These are phyloP conservation scores for Herpailurus yagouaroundi DNA, from an alignment of 2,113 vertebrate species.

Conservation along the genomic window DNA sequence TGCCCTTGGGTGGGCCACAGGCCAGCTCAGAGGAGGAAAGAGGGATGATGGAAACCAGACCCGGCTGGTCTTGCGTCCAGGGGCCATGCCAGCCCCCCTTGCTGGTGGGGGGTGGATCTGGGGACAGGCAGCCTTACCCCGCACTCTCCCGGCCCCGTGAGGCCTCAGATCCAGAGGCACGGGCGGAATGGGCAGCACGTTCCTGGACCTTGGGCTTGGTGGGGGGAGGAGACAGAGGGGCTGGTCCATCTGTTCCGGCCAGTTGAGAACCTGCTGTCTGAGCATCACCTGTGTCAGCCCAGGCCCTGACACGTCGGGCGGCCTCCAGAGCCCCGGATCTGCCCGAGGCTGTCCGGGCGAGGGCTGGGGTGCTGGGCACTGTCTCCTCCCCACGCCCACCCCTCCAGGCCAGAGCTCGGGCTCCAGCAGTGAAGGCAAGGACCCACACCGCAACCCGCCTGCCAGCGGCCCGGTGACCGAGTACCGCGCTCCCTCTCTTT, in stretches of 20 bases:
- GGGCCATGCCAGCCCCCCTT: not conserved
- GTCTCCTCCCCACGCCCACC: accelerated
- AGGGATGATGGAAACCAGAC: not conserved
- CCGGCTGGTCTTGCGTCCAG: accelerated
- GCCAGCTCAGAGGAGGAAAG: not conserved
- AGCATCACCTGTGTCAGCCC: too few relatives aligned
- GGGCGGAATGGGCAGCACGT: not conserved
- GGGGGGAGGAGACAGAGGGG: too few relatives aligned
- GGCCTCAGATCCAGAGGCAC: not conserved
- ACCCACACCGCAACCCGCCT: accelerated
- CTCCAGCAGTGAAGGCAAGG: not conserved
- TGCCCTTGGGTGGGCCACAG: accelerated
- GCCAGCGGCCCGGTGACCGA: accelerated
- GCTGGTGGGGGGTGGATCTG: too few relatives aligned
- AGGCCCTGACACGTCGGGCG: accelerated
- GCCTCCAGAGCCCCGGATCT: not conserved
- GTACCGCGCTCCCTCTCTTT: accelerated
- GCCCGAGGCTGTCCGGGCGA: accelerated
- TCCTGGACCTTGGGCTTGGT: not conserved
- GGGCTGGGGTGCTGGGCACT: accelerated
- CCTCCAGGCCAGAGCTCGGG: not conserved
- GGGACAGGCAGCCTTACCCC: too few relatives aligned
- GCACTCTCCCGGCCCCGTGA: accelerated
- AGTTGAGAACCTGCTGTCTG: not conserved
- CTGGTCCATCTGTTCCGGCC: too few relatives aligned